Evolutionary conservation across 2,113 vertebrate species (phyloP), one percentile per base, ranked within the genome.

Genomic region (Pholis gunnellus): DNA sequence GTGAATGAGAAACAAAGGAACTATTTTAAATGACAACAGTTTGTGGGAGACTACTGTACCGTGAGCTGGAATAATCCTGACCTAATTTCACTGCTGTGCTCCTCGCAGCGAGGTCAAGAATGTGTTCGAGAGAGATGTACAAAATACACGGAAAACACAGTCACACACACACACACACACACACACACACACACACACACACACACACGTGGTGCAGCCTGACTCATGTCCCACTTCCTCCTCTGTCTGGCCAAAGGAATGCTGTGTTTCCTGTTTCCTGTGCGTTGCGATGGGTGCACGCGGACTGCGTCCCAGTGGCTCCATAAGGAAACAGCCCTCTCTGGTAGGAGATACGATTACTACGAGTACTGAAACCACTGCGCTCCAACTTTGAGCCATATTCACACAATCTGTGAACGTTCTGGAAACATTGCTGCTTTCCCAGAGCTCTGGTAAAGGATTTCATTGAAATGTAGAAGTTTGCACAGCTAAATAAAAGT

Each of bases 201-300:
- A 50, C 18, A 20, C 54, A 14, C 68, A 57, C 72, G 50, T 3
- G 8, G 29, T 77, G 25, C 56, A 85, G 66, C 63, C 73, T 81
- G 67, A 72, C 72, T 54, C 22, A 25, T 20, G 65, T 79, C 76
- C 78, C 81, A 36, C 59, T 69, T 42, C 71, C 75, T 22, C 36
- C 56, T 81, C 83, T 79, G 83, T 84, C 81, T 85, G 88, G 83
- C 86, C 61, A 67, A 81, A 89, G 74, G 86, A 93, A 89, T 88
- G 86, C 78, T 85, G 74, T 14, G 57, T 86, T 92, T 92, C 90
- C 91, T 14, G 57, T 86, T 92, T 92, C 90, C 91, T 91, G 87
- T 84, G 78, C 83, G 85, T 79, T 85, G 75, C 71, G 85, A 82
- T 86, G 86, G 79, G 72, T 59, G 69, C 50, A 67, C 66, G 36